A percentile compares a stretch with the other conserved stretches of the same genome.
Conservation (phyloP, 1,140 invertebrate species). For the Drosophila repleta region DNA sequence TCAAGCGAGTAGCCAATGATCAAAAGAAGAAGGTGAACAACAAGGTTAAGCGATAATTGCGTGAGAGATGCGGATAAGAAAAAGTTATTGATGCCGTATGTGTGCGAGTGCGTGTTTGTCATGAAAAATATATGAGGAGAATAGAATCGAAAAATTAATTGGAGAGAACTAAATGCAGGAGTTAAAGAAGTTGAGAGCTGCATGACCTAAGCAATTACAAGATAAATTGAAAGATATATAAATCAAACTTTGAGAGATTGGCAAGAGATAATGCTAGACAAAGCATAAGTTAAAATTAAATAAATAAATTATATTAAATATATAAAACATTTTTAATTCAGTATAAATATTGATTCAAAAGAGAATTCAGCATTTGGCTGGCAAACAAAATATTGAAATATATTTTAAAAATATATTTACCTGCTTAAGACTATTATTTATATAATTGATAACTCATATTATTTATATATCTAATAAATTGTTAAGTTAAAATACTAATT, state of each 20-base stretch:
- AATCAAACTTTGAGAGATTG: background rate
- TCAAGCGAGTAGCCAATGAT: conserved; percentile 22
- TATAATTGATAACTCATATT: too few species aligned
- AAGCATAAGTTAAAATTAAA: too few species aligned
- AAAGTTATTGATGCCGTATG: background rate
- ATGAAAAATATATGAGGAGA: background rate
- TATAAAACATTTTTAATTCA: too few species aligned
- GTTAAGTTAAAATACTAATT: too few species aligned
- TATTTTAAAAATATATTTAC: too few species aligned
- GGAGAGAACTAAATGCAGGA: background rate
- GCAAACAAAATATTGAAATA: too few species aligned
- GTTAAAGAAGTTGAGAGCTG: background rate
- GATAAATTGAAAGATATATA: background rate
- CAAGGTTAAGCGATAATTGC: conserved; percentile 33
- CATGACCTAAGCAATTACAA: background rate
- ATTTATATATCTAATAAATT: too few species aligned
- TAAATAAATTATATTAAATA: too few species aligned
- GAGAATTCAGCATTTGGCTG: too few species aligned
- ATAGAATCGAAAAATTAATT: background rate
- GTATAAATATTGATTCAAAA: too few species aligned
- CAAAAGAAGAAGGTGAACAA: conserved; percentile 23
- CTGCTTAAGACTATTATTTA: too few species aligned
- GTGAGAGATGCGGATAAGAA: conserved; percentile 12
- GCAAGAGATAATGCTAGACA: too few species aligned
- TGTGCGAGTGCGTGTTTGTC: background rate